Percentiles rank a stretch among this genome's conserved stretches.
phyloP scores from a whole-genome alignment of 2,797 vertebrate genomes.

The Arnoldichthys spilopterus region DNA sequence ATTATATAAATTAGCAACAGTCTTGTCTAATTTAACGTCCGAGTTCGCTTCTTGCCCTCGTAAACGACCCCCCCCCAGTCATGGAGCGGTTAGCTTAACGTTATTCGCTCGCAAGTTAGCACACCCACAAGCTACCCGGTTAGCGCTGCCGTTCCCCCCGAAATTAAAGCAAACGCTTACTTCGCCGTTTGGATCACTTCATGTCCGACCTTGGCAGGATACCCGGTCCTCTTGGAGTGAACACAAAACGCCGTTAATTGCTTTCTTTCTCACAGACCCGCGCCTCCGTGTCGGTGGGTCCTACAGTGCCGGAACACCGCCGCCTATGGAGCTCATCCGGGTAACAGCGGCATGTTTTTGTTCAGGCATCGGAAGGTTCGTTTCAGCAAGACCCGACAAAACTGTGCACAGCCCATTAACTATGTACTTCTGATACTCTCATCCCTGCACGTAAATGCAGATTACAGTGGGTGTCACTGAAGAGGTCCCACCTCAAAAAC shows the following conservation, averaged over 20 bases:
- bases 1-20: neutral
- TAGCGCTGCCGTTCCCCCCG: slow-evolving; percentile 1
- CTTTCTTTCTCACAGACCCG: neutral
- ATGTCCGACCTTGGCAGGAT: neutral
- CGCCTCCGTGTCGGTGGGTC: neutral
- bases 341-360: slow-evolving; percentile 29
- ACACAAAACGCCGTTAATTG: neutral
- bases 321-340: slow-evolving; percentile 51
- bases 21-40: too few species aligned
- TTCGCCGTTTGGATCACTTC: slow-evolving; percentile 21
- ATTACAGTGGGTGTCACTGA: too few species aligned
- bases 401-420: neutral
- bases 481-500: too few species aligned
- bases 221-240: neutral
- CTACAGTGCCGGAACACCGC: slow-evolving; percentile 46
- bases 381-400: neutral
- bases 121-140: neutral
- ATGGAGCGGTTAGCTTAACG: neutral
- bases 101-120: slow-evolving; percentile 32
- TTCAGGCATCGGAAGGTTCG: neutral
- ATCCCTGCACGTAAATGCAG: too few species aligned
- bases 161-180: slow-evolving; percentile 23
- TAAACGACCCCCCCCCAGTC: neutral
- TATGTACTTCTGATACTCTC: too few species aligned
- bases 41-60: neutral